phyloP scores from a whole-genome alignment of 92 coral and sea anemone species.

The Parazoanthus atlanticus region DNA sequence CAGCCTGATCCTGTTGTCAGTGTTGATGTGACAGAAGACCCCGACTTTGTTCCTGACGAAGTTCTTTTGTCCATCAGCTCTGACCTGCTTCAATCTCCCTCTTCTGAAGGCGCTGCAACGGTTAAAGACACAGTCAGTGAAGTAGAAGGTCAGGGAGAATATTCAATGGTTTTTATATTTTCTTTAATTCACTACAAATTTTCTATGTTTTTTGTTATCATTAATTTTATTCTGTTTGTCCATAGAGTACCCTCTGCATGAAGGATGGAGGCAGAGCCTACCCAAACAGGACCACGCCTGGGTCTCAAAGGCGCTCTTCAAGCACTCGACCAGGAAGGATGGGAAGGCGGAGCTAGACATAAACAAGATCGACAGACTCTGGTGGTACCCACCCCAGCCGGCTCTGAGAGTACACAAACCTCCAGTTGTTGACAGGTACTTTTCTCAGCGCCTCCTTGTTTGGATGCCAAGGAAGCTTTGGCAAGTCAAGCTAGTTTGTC shows the following conservation, averaged over 20 bases:
- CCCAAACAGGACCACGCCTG: slow-evolving; percentile 49
- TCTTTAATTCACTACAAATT: too few relatives aligned
- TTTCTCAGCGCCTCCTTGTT: slow-evolving; percentile 39
- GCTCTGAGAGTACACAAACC: slow-evolving; percentile 20
- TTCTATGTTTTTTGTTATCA: too few relatives aligned
- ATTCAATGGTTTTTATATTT: too few relatives aligned
- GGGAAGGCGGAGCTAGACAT: slow-evolving; percentile 47
- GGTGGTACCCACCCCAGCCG: slow-evolving; percentile 59
- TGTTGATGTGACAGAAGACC: too few relatives aligned
- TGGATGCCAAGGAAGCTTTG: slow-evolving; percentile 55
- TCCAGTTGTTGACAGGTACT: slow-evolving; percentile 44
- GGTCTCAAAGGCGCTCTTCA: slow-evolving; percentile 38
- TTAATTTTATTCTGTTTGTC: too few relatives aligned
- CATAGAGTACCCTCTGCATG: slow-evolving; percentile 37
- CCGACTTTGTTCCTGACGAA: too few relatives aligned
- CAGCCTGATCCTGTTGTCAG: too few relatives aligned
- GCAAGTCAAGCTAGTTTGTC: slow-evolving; percentile 35
- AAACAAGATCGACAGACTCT: slow-evolving; percentile 22
- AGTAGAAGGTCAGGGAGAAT: too few relatives aligned
- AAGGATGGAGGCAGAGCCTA: slow-evolving; percentile 22
- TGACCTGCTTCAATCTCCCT: too few relatives aligned
- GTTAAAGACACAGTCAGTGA: too few relatives aligned
- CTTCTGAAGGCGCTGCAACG: too few relatives aligned
- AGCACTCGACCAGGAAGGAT: slow-evolving; percentile 2
- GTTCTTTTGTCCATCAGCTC: too few relatives aligned